These are phyloP conservation scores for Poecile atricapillus DNA, from an alignment of 2,113 vertebrate genomes.

Conservation along the genomic window DNA sequence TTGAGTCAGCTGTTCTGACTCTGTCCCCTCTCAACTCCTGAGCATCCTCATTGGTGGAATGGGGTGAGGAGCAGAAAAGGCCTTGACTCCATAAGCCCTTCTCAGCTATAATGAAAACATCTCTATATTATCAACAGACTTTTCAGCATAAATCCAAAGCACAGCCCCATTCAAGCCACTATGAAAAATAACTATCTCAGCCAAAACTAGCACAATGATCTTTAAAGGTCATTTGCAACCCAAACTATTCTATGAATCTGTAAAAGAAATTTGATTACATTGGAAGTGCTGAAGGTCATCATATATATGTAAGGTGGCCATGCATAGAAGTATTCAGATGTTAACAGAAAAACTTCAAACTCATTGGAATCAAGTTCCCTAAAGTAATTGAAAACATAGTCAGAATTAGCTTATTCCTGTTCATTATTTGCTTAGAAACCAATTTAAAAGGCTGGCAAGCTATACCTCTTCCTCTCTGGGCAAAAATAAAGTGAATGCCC, in stretches of 20 bases:
- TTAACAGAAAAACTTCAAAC: neutral
- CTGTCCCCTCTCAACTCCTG: neutral
- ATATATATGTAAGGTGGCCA: neutral
- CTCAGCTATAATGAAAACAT: neutral
- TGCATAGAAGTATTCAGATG: neutral
- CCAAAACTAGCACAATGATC: neutral
- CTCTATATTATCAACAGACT: neutral
- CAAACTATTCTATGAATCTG: neutral
- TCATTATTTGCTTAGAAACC: neutral
- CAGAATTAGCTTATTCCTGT: neutral
- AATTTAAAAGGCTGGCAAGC: neutral
- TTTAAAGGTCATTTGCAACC: neutral
- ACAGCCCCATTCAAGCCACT: neutral
- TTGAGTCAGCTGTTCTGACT: neutral
- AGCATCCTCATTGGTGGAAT: neutral
- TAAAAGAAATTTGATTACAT: neutral
- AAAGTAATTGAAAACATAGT: neutral
- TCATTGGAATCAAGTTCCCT: neutral
- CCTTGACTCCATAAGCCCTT: neutral
- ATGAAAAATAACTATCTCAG: neutral
- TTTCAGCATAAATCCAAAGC: neutral
- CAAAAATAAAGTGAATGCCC: slow-evolving; percentile 5
- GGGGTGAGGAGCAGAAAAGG: neutral
- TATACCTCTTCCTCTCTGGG: neutral
- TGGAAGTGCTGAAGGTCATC: neutral